These are phyloP conservation scores for Adrianichthys oophorus DNA, from an alignment of 2,797 vertebrate species.

Conservation along the genomic window DNA sequence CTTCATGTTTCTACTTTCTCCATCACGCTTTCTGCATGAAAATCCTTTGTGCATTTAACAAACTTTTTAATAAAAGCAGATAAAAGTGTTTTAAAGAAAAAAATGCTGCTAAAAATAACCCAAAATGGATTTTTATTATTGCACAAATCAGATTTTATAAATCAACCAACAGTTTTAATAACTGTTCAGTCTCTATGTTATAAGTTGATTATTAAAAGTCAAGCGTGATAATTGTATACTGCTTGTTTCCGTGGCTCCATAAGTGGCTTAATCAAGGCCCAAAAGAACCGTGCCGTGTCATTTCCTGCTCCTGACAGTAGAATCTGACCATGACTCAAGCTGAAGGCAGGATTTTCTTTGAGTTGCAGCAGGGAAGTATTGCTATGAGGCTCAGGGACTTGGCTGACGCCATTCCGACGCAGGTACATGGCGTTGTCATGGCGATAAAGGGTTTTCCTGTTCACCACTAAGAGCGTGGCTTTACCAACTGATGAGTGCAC, in stretches of 20 bases:
- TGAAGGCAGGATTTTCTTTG: slow-evolving; percentile 35
- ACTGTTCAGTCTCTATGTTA: too few species aligned
- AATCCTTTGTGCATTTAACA: too few species aligned
- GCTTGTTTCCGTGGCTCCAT: background rate
- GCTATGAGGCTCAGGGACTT: slow-evolving; percentile 56
- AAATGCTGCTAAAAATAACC: too few species aligned
- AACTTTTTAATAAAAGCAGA: too few species aligned
- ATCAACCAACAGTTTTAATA: too few species aligned
- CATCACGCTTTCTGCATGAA: too few species aligned
- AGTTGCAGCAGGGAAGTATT: slow-evolving; percentile 47
- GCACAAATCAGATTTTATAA: too few species aligned
- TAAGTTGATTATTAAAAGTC: too few species aligned
- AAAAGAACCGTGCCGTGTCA: slow-evolving; percentile 13
- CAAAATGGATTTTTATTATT: too few species aligned
- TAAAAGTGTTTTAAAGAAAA: too few species aligned
- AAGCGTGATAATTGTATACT: too few species aligned
- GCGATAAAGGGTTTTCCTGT: slow-evolving; percentile 65
- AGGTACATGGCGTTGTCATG: slow-evolving; percentile 61
- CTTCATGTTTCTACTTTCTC: too few species aligned
- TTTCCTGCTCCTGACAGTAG: slow-evolving; percentile 41
- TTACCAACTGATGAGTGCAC: slow-evolving; percentile 26
- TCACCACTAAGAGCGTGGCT: slow-evolving; percentile 12
- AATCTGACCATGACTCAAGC: slow-evolving; percentile 41
- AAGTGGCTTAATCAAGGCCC: slow-evolving; percentile 10
- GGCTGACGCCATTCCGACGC: slow-evolving; percentile 65